Evolutionary conservation across 2,797 vertebrate species (phyloP).

Genomic region (Phrynocephalus forsythii): DNA sequence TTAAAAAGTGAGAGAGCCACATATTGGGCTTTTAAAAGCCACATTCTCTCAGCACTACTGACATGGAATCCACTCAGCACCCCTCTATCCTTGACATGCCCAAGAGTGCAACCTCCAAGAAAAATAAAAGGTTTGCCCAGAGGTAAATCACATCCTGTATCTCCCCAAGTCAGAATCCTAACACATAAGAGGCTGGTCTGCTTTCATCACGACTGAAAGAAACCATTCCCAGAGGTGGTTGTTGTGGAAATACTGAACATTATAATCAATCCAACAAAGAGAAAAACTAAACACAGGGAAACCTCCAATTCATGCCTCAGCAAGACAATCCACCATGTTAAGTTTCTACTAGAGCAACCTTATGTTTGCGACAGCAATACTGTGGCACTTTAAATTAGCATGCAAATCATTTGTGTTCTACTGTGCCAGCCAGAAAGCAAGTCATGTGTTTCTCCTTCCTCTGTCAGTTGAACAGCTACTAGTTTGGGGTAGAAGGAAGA

Average conservation of each 20-base stretch:
- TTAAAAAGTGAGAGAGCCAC: not conserved
- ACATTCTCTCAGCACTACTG: constrained; percentile 4
- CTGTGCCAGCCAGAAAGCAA: not conserved
- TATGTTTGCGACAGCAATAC: not conserved
- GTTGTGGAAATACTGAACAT: constrained; percentile 32
- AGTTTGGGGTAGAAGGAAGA: not conserved
- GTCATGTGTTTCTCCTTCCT: constrained; percentile 12
- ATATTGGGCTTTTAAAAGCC: constrained; percentile 15
- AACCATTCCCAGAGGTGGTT: constrained; percentile 22
- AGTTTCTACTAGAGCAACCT: constrained; percentile 41
- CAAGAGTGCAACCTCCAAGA: constrained; percentile 43
- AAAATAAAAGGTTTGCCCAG: not conserved
- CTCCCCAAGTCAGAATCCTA: constrained; percentile 37
- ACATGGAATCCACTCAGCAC: not conserved
- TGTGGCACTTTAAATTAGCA: constrained; percentile 15
- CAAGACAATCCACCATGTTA: constrained; percentile 40
- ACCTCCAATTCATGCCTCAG: constrained; percentile 8
- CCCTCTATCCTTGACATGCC: constrained; percentile 7
- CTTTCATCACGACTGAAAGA: constrained; percentile 34
- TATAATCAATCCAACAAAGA: constrained; percentile 52
- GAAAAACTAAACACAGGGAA: constrained; percentile 44
- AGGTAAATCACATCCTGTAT: constrained; percentile 22
- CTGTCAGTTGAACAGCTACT: not conserved
- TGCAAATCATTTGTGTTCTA: constrained; percentile 13
- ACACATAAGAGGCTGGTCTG: constrained; percentile 14